Percentiles rank a stretch among this genome's conserved stretches.
Conservation (phyloP, 2,888 invertebrate genomes). For the Calephelis perditalis region DNA sequence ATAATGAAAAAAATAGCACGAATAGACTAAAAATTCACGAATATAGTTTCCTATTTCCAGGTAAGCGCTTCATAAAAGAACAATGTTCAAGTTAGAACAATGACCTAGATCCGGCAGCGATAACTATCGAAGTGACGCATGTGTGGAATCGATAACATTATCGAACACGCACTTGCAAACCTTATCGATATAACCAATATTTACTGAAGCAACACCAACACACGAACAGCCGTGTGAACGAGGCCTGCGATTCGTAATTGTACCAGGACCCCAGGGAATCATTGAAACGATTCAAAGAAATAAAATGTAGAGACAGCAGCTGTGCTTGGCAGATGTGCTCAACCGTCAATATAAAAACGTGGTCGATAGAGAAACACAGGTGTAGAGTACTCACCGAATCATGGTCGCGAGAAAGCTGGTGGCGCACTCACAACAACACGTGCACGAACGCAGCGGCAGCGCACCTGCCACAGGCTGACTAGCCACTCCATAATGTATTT, state of each 20-base stretch:
- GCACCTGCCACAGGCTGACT: conserved; percentile 76
- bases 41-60: not conserved
- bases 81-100: conserved; percentile 37
- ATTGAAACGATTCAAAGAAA: conserved; percentile 46
- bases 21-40: not conserved
- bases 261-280: conserved; percentile 48
- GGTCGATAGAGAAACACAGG: conserved; percentile 33
- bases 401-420: conserved; percentile 43
- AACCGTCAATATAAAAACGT: conserved; percentile 50
- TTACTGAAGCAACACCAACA: conserved; percentile 64
- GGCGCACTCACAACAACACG: conserved; percentile 75
- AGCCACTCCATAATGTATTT: conserved; percentile 65
- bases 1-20: not conserved
- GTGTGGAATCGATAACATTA: conserved; percentile 74
- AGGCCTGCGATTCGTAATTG: conserved; percentile 44
- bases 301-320: conserved; percentile 63
- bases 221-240: conserved; percentile 63
- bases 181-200: conserved; percentile 64
- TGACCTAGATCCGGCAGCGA: conserved; percentile 74
- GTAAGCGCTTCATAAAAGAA: conserved; percentile 59
- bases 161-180: conserved; percentile 64
- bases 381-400: conserved; percentile 52
- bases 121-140: conserved; percentile 74
- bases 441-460: conserved; percentile 70
- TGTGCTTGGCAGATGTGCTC: conserved; percentile 70